Evolutionary conservation across 2,113 vertebrate species (phyloP).

Genomic region (Uria aalge): DNA sequence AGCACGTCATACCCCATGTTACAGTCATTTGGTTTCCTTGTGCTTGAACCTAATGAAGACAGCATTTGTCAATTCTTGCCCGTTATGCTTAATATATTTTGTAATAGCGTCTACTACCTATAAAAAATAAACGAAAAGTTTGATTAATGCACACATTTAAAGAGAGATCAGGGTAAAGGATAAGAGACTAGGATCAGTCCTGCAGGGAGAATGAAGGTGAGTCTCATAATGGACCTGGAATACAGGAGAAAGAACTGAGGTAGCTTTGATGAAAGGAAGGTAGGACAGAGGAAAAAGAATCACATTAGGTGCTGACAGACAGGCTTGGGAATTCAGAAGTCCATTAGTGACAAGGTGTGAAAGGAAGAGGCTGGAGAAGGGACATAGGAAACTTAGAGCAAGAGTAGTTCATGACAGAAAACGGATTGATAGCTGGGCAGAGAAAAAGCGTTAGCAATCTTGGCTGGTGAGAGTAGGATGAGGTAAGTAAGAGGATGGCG

Average conservation of each 20-base stretch:
- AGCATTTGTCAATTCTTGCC: background rate
- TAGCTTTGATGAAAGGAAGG: background rate
- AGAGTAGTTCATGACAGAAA: background rate
- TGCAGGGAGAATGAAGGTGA: background rate
- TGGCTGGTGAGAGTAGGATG: background rate
- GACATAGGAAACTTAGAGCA: background rate
- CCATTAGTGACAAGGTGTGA: background rate
- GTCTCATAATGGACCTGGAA: background rate
- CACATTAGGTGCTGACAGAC: background rate
- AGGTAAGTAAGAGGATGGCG: background rate
- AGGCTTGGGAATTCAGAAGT: background rate
- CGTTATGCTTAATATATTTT: background rate
- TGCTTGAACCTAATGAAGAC: background rate
- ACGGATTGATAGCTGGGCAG: background rate
- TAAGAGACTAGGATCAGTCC: background rate
- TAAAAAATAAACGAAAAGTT: background rate
- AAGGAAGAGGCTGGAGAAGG: background rate
- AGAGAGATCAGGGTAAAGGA: background rate
- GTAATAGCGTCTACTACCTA: background rate
- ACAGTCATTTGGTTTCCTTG: background rate
- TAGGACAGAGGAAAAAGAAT: background rate
- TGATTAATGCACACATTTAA: background rate
- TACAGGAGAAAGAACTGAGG: background rate
- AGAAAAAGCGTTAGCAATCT: background rate
- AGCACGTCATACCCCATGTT: rapidly evolving